phyloP scores from a whole-genome alignment of 2,888 invertebrate genomes.

The Abrostola triplasia region DNA sequence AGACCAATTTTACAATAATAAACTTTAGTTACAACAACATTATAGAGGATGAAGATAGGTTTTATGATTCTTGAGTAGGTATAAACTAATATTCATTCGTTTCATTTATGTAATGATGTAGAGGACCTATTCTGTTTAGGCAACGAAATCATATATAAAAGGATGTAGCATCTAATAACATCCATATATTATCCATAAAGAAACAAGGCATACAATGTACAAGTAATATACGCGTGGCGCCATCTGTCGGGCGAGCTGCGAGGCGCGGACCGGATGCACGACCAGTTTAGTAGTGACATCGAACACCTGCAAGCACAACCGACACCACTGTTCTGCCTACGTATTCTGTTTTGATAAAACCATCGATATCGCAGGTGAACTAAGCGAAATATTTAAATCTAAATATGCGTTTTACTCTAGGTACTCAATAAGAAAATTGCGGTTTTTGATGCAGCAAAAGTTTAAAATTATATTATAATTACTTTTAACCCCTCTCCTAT shows the following conservation, averaged over 20 bases:
- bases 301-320: constrained; percentile 80
- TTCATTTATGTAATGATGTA: not conserved
- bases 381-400: constrained; percentile 30
- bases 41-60: not conserved
- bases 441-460: no score
- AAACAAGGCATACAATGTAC: constrained; percentile 35
- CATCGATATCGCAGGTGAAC: constrained; percentile 36
- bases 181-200: constrained; percentile 23
- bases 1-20: constrained; percentile 35
- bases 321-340: constrained; percentile 62
- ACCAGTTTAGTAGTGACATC: constrained; percentile 84
- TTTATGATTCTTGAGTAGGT: not conserved
- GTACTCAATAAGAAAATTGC: not conserved
- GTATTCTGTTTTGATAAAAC: constrained; percentile 56
- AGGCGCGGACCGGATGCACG: constrained; percentile 81
- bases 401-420: not conserved
- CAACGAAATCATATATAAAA: constrained; percentile 3
- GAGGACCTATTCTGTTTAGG: not conserved
- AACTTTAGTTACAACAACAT: not conserved
- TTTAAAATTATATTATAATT: no score
- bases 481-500: no score
- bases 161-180: constrained; percentile 19
- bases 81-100: not conserved
- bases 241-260: constrained; percentile 78
- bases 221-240: constrained; percentile 69